Evolutionary conservation across 2,113 vertebrate genomes (phyloP), one percentile per base, ranked within the genome.

Genomic region (Tupaia chinensis): DNA sequence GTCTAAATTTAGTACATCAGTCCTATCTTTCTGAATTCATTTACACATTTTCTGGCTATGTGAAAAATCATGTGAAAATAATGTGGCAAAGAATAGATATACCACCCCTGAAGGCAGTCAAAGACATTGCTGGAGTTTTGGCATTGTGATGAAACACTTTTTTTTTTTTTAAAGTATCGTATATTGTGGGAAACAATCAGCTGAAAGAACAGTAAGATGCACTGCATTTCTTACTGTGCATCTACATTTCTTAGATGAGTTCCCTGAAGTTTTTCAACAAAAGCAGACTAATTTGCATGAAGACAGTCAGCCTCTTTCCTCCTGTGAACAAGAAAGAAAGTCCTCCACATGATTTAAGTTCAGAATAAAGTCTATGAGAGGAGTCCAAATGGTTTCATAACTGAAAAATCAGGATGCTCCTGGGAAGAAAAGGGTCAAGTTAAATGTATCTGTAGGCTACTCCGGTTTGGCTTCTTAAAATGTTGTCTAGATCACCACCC

Each of bases 41-140:
- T 91, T 91, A 89, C 85, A 95, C 15, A 88, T 96, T 93, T 58
- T 53, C 81, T 63, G 9, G 65, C 66, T 63, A 25, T 60, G 89
- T 68, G 56, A 92, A 95, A 95, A 97, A 53, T 84, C 23, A 86
- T 69, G 34, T 74, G 91, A 95, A 96, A 97, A 94, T 77, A 94
- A 96, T 73, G 27, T 56, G 78, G 58, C 54, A 65, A 0, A 80
- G 63, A 96, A 81, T 32, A 87, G 81, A 53, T 23, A 0, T 25
- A 88, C 82, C 23, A 81, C 4, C 70, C 61, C 44, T 81, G 80
- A 96, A 85, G 34, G 81, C 72, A 89, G 66, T 87, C 70, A 94
- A 92, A 96, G 82, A 29, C 79, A 89, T 87, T 63, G 58, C 91
- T 94, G 63, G 87, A 89, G 63, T 89, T 87, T 60, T 63, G 72